phyloP scores from a whole-genome alignment of 2,797 vertebrate species.

The Yasuhikotakia modesta region DNA sequence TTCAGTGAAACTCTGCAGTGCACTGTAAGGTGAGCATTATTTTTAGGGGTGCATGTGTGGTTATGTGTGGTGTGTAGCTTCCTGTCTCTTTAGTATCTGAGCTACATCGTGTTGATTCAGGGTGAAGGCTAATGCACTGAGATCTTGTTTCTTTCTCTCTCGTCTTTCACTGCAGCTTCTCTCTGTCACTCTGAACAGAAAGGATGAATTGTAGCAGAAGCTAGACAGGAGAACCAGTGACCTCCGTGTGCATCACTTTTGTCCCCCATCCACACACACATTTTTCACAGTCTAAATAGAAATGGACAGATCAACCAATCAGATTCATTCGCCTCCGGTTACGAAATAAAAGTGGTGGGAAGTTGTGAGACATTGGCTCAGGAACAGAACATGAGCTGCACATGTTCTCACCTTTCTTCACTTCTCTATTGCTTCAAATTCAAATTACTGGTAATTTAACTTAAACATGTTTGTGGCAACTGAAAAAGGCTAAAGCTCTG shows the following conservation, averaged over 20 bases:
- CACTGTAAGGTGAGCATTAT: too few species aligned
- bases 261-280: constrained; percentile 14
- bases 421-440: too few species aligned
- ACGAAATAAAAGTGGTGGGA: constrained; percentile 2
- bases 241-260: constrained; percentile 30
- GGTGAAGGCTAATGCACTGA: constrained; percentile 24
- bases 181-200: constrained; percentile 1
- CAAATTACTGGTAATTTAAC: too few species aligned
- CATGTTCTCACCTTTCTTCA: too few species aligned
- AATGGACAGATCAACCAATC: constrained; percentile 45
- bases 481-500: too few species aligned
- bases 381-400: neutral
- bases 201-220: constrained; percentile 35
- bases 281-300: constrained; percentile 36
- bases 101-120: constrained; percentile 11
- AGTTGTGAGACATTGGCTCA: neutral
- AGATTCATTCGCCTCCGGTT: constrained; percentile 28
- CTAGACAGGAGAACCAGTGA: constrained; percentile 4
- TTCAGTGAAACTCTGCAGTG: too few species aligned
- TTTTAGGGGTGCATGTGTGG: too few species aligned
- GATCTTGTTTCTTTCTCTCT: constrained; percentile 28
- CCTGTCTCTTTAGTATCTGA: constrained; percentile 18
- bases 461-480: too few species aligned
- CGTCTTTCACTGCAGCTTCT: constrained; percentile 2
- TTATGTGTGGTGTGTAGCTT: neutral